A percentile compares a stretch with the other conserved stretches of the same genome.
These are phyloP conservation scores for Brenthis daphne DNA, from an alignment of 2,888 invertebrate genomes.

Conservation along the genomic window DNA sequence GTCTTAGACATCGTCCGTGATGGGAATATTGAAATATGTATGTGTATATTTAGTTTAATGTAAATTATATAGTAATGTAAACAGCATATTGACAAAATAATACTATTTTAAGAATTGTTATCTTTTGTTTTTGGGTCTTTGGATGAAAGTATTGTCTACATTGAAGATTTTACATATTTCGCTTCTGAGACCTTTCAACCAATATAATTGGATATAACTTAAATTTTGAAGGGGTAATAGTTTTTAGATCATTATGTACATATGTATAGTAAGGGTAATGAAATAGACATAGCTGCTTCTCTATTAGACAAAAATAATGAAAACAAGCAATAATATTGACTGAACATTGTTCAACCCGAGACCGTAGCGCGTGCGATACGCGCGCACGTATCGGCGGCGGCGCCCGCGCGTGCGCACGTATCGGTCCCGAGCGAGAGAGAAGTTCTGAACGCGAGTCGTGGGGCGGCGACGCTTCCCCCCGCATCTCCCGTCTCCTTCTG, in stretches of 20 bases:
- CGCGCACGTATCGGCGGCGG: neutral
- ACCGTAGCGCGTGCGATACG: slow-evolving; percentile 15
- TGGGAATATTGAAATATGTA: too few relatives aligned
- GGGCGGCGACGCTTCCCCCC: slow-evolving; percentile 75
- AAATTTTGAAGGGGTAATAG: too few relatives aligned
- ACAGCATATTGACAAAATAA: too few relatives aligned
- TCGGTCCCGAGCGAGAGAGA: slow-evolving; percentile 14
- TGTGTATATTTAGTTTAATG: too few relatives aligned
- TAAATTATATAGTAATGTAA: too few relatives aligned
- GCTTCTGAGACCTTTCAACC: too few relatives aligned
- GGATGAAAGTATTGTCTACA: too few relatives aligned
- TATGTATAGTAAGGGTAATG: neutral
- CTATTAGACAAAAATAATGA: neutral
- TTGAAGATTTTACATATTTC: too few relatives aligned
- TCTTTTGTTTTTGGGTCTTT: too few relatives aligned
- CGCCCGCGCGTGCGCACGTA: neutral
- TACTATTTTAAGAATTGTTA: too few relatives aligned
- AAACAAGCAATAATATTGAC: neutral
- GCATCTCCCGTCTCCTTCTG: slow-evolving; percentile 81
- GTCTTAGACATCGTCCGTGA: neutral
- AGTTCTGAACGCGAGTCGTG: slow-evolving; percentile 59
- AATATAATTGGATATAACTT: too few relatives aligned
- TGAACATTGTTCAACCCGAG: slow-evolving; percentile 38
- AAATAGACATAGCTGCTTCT: neutral
- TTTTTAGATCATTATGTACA: too few relatives aligned